A percentile compares a stretch with the other conserved stretches of the same genome.
phyloP scores from a whole-genome alignment of 2,888 invertebrate genomes.

The Heliconius sara region DNA sequence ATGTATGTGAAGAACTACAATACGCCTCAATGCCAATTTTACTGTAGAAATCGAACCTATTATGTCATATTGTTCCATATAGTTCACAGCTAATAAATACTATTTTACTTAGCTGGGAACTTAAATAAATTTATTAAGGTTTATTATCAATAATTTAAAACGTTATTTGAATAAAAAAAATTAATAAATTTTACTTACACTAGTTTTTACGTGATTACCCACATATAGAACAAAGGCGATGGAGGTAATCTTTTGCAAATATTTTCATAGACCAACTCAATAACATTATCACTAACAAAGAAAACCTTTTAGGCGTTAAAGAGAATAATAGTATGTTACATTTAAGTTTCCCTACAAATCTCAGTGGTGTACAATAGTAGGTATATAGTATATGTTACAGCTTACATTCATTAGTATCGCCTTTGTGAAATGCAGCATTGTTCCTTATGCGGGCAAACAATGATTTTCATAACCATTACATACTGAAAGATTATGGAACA shows the following conservation, averaged over 20 bases:
- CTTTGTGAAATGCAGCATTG: conserved; percentile 40
- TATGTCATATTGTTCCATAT: too few relatives aligned
- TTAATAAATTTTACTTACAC: background rate
- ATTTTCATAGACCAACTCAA: conserved; percentile 14
- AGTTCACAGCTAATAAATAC: too few relatives aligned
- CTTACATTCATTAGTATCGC: conserved; percentile 39
- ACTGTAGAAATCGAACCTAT: too few relatives aligned
- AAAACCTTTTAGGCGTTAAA: conserved; percentile 25
- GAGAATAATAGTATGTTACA: conserved; percentile 26
- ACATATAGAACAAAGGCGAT: background rate
- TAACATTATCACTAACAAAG: conserved; percentile 24
- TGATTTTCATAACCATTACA: conserved; percentile 34
- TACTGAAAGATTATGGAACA: conserved; percentile 29
- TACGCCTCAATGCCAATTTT: too few relatives aligned
- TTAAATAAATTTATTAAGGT: too few relatives aligned
- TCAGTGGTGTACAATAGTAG: conserved; percentile 16
- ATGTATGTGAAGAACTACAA: too few relatives aligned
- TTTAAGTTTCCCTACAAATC: conserved; percentile 27
- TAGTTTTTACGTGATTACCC: background rate
- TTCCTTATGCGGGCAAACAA: conserved; percentile 36
- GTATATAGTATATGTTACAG: conserved; percentile 26
- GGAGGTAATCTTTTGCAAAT: background rate
- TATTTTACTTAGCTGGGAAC: too few relatives aligned
- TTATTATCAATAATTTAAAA: too few relatives aligned
- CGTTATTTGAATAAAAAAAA: background rate